Evolutionary conservation across 92 coral and sea anemone genomes (phyloP).

Genomic region (Phenganax marumi): DNA sequence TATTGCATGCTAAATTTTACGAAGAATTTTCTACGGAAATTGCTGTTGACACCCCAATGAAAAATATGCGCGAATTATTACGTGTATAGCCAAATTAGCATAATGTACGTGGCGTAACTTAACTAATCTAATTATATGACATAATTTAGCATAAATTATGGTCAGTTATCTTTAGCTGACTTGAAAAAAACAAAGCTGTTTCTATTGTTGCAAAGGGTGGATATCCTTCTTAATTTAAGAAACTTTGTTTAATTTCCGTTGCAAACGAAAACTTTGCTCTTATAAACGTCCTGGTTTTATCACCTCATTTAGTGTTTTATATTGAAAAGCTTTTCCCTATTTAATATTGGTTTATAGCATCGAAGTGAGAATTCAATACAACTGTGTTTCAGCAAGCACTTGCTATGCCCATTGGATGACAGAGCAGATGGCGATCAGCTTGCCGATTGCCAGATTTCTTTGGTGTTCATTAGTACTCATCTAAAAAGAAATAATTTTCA

Average conservation of each 20-base stretch:
- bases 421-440: neutral
- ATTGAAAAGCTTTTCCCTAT: too few relatives aligned
- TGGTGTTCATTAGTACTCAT: neutral
- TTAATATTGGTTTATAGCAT: too few relatives aligned
- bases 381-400: too few relatives aligned
- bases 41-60: too few relatives aligned
- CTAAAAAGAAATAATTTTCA: neutral
- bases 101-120: neutral
- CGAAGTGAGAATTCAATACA: too few relatives aligned
- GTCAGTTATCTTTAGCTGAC: neutral
- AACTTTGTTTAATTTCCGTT: slow-evolving; percentile 31
- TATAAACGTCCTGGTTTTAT: neutral
- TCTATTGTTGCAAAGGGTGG: neutral
- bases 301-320: neutral
- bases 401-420: too few relatives aligned
- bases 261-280: neutral
- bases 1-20: too few relatives aligned
- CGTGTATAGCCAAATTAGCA: neutral
- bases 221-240: slow-evolving; percentile 1
- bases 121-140: neutral
- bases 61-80: too few relatives aligned
- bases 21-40: too few relatives aligned
- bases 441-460: neutral
- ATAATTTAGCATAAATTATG: slow-evolving; percentile 1
- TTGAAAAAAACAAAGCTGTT: neutral